Evolutionary conservation across 2,888 invertebrate genomes (phyloP), one percentile per base, ranked within the genome.

Genomic region (Drosophila anceps): DNA sequence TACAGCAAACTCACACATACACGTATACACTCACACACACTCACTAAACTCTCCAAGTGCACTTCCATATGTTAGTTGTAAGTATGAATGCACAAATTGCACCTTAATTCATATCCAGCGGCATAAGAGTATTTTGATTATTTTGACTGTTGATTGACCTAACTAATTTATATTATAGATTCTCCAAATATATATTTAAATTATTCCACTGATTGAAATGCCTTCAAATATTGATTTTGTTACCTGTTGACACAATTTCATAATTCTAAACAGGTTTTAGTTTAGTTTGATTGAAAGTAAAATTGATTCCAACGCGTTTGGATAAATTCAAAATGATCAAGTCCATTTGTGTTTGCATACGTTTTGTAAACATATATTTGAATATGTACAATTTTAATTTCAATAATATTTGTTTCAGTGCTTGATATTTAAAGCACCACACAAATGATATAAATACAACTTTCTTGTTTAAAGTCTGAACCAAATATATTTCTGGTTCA

Each of bases 1-100:
- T 65, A 74, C 39, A 63, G 48, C 53, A 50, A 50, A 20, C 73
- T 57, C 64, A 41, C 69, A 67, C 62, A 41, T 44, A 44, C 48
- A 43, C 27, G 27, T 50, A 27, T 51, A 31, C 48, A 35, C 39
- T 53, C 55, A 43, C 27, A 27, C 4, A 39, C 46, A 35, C 51
- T 35, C 35, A 39, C 4, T 53, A 20, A 4, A 18, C 41, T 50
- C 24, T 68, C 46, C 44, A 55, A 8, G 1, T 39, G n/a, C 39
- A 63, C 39, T 41, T 55, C 31, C 20, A 53, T 18, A 53, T 59
- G 27, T 35, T 20, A 24, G 57, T 20, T 55, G 35, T 27, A 18
- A 50, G 18, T 44, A 18, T 9, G 6, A 20, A 13, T 24, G 15
- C 24, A 24, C 4, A 24, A 24, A 24, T 24, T 24, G 24, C 24